These are phyloP conservation scores for Xylota segnis DNA, from an alignment of 2,888 invertebrate species.

Conservation along the genomic window DNA sequence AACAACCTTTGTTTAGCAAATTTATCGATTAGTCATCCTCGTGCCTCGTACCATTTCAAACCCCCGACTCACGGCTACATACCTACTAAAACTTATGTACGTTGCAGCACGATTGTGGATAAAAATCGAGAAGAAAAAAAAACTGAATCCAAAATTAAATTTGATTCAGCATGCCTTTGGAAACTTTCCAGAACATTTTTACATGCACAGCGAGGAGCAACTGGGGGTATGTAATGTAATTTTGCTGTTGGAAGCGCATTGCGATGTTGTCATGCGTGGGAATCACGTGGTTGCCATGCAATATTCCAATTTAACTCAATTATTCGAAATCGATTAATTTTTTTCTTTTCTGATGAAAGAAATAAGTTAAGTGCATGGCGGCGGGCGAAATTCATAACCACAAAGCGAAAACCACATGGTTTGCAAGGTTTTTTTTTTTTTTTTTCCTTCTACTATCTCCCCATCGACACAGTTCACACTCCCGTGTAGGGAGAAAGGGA, in stretches of 20 bases:
- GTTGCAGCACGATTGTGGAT: not conserved
- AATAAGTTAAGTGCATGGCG: not conserved
- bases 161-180: conserved; percentile 22
- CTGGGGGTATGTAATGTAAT: not conserved
- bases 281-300: conserved; percentile 72
- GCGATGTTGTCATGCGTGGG: conserved; percentile 61
- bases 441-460: too few species aligned
- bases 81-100: not conserved
- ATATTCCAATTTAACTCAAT: conserved; percentile 3
- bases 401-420: conserved; percentile 40
- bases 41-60: not conserved
- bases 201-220: not conserved
- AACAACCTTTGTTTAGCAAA: conserved; percentile 22
- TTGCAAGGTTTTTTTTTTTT: not conserved
- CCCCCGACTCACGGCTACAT: not conserved
- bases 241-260: conserved; percentile 43
- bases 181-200: conserved; percentile 61
- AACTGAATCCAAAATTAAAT: conserved; percentile 17
- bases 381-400: conserved; percentile 25
- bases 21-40: conserved; percentile 59
- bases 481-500: not conserved
- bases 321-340: not conserved
- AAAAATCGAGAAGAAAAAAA: not conserved
- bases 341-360: not conserved
- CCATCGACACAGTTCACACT: not conserved